Evolutionary conservation across 2,113 vertebrate species (phyloP).

Genomic region (Mustela lutreola): DNA sequence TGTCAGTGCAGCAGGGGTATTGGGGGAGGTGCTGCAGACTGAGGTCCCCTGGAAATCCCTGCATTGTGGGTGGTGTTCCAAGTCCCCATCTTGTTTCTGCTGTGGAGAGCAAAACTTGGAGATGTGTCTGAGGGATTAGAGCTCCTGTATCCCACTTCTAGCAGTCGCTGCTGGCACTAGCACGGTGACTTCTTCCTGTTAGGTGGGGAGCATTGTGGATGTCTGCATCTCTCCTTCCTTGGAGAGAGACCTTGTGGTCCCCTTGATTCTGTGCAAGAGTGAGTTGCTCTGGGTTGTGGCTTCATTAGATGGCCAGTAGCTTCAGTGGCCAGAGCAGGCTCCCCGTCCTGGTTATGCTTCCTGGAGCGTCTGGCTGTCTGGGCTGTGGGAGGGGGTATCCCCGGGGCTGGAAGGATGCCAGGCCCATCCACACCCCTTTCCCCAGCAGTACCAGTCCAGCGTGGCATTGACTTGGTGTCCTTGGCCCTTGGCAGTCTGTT

Average conservation of each 20-base stretch:
- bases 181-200: neutral
- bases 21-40: neutral
- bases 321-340: neutral
- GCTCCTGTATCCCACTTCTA: neutral
- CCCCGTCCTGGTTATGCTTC: neutral
- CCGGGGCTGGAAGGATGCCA: neutral
- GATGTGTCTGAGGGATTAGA: neutral
- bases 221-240: neutral
- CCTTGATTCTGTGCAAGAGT: neutral
- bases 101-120: neutral
- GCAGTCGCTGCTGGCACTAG: neutral
- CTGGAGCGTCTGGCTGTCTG: neutral
- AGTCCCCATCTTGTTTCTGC: neutral
- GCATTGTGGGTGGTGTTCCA: neutral
- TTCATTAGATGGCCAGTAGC: slow-evolving; percentile 22
- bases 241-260: neutral
- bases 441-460: neutral
- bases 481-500: slow-evolving; percentile 63
- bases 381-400: neutral
- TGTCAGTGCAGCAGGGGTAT: neutral
- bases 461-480: slow-evolving; percentile 62
- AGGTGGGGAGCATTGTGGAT: neutral
- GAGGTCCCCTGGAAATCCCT: neutral
- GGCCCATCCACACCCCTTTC: neutral
- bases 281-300: neutral